phyloP scores from a whole-genome alignment of 1,140 invertebrate species.

The Copidosoma floridanum region DNA sequence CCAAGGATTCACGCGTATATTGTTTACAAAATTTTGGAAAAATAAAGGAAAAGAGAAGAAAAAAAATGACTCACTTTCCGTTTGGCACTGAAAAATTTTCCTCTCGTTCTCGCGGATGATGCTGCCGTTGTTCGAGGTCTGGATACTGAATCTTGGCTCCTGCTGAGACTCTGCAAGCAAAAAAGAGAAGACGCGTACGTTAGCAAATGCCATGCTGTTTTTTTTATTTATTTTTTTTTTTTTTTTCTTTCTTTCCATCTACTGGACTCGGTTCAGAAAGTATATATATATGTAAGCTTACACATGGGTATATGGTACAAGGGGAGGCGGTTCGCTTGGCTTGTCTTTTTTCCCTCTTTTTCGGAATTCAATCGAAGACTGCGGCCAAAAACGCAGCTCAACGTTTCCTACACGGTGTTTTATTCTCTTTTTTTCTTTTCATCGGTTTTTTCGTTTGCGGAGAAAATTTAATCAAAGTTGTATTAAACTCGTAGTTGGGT shows the following conservation, averaged over 20 bases:
- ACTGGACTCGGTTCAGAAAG: too few relatives aligned
- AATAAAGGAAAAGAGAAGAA: constrained; percentile 29
- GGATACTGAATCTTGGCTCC: constrained; percentile 79
- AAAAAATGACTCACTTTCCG: constrained; percentile 68
- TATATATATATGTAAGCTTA: too few relatives aligned
- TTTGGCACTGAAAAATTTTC: constrained; percentile 87
- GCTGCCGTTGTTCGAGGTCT: constrained; percentile 76
- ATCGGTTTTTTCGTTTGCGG: too few relatives aligned
- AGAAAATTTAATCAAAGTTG: too few relatives aligned
- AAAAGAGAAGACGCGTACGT: constrained; percentile 27
- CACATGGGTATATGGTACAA: too few relatives aligned
- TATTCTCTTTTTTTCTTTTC: too few relatives aligned
- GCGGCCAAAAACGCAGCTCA: too few relatives aligned
- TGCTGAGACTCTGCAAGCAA: constrained; percentile 64
- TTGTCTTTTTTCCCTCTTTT: too few relatives aligned
- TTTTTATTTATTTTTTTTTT: background rate
- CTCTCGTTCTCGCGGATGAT: constrained; percentile 82
- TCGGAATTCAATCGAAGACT: too few relatives aligned
- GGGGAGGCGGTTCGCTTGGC: too few relatives aligned
- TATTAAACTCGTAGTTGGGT: too few relatives aligned
- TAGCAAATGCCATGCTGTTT: background rate
- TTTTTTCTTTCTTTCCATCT: background rate
- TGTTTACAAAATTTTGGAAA: constrained; percentile 6
- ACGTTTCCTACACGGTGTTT: too few relatives aligned
- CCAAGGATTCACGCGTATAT: background rate